These are phyloP conservation scores for Melanogrammus aeglefinus DNA, from an alignment of 2,797 vertebrate species.

Conservation along the genomic window DNA sequence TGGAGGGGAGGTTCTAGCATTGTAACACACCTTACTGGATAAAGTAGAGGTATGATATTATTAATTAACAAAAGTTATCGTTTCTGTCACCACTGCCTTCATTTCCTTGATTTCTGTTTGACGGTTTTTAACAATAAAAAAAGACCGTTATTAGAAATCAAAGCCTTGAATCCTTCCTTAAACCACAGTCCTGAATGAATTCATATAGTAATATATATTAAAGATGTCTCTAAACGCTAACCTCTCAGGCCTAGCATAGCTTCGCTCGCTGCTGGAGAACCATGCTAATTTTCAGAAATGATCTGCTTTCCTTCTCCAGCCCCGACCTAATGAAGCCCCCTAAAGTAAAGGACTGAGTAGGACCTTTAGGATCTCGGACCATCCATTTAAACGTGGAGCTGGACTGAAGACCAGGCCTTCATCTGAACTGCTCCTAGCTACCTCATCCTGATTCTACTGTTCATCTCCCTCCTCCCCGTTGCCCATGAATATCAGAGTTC, in stretches of 20 bases:
- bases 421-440: background rate
- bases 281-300: background rate
- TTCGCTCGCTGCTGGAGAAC: background rate
- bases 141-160: background rate
- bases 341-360: slow-evolving; percentile 2
- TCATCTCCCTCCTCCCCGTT: background rate
- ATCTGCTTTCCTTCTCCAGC: background rate
- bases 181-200: background rate
- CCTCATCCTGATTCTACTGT: background rate
- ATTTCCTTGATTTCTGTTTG: background rate
- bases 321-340: slow-evolving; percentile 10
- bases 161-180: background rate
- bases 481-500: background rate
- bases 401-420: background rate
- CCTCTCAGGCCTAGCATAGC: background rate
- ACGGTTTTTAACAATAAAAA: background rate
- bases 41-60: no score
- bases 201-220: background rate
- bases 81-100: background rate
- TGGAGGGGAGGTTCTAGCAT: background rate
- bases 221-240: background rate
- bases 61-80: background rate
- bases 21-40: background rate
- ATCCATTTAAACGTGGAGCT: background rate
- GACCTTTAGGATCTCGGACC: background rate